Evolutionary conservation across 2,888 invertebrate species (phyloP), one percentile per base, ranked within the genome.

Genomic region (Rhagonycha fulva): DNA sequence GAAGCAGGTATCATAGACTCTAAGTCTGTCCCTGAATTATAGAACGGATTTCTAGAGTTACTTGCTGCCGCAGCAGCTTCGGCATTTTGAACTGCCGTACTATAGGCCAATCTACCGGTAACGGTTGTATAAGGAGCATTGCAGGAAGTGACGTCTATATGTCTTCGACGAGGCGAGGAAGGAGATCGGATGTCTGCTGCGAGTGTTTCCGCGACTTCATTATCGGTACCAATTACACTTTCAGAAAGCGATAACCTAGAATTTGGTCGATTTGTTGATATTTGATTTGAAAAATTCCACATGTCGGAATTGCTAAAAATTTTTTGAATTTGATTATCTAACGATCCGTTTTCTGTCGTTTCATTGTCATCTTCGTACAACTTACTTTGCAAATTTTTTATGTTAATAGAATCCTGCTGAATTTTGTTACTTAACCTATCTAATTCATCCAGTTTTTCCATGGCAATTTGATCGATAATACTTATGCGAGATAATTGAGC

Each of bases 361-460:
- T 92, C 92, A 62, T 28, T 74, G 30, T 90, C 87, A 82, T 91
- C 91, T 60, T 92, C 87, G 84, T 93, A 89, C 80, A 94, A 88
- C 87, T 93, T 91, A 83, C 92, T 91, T 87, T 94, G 93, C 81
- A 94, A 89, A 86, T 94, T 93, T 88, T 93, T 93, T 83, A 94
- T 90, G 87, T 94, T 94, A 87, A 93, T 92, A 76, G 94, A 94
- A 89, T 94, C 94, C 88, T 94, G 93, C 83, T 94, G 93, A 85
- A 94, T 90, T 88, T 94, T 94, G 80, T 90, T 92, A 86, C 94
- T 94, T 84, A 94, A 87, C 86, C 93, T 91, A 90, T 94, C 94
- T 87, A 94, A 90, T 89, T 94, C 94, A 84, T 94, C 93, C 85
- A 94, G 89, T 89, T 94, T 94, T 87, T 94, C 94, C 86, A 94